Base-by-base conservation (phyloP, 2,113 vertebrate species). In the Etheostoma spectabile region DNA sequence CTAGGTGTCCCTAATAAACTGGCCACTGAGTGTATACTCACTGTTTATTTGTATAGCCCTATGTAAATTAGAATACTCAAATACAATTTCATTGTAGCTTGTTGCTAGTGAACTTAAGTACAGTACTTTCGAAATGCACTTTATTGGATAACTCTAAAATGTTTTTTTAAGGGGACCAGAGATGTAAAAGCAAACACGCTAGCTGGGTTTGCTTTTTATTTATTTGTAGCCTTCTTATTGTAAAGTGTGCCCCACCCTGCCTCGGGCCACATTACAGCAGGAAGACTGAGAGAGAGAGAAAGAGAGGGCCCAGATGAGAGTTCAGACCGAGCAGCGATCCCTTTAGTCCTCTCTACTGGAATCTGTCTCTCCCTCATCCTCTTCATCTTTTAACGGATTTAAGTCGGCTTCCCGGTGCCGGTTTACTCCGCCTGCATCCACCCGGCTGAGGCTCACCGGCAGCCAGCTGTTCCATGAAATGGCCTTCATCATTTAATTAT, bases 341-440 rank as follows among this genome's bases (percentile, higher is more conserved):
- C 42, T 57, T 77, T 2, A 70, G 49, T 71, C 38, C 55, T 77
- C 55, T 63, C 62, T 45, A 59, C 8, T 80, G 63, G 62, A 74
- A 67, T 51, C 80, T 33, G 56, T 30, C 53, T 77, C 66, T 60
- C 56, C 74, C 51, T 21, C 72, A 24, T 35, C 49, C 10, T 16
- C 65, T 11, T 60, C 81, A 61, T 93, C 87, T 27, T 53, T 57
- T 88, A 88, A 90, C 89, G 90, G 92, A 65, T 91, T 76, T 73
- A 80, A 88, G 88, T 88, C 88, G 59, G 27, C 79, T 45, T 55
- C 42, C 69, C 13, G 16, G 70, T 59, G 72, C 71, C 55, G 5
- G 27, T 49, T 62, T 89, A 79, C 77, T 79, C 79, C 89, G 79
- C 56, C 84, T 79, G 84, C 91, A 89, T 91, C 91, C 86, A 80